Percentiles rank a stretch among this genome's conserved stretches.
phyloP scores from a whole-genome alignment of 2,888 invertebrate species.

The Magallana nippona region DNA sequence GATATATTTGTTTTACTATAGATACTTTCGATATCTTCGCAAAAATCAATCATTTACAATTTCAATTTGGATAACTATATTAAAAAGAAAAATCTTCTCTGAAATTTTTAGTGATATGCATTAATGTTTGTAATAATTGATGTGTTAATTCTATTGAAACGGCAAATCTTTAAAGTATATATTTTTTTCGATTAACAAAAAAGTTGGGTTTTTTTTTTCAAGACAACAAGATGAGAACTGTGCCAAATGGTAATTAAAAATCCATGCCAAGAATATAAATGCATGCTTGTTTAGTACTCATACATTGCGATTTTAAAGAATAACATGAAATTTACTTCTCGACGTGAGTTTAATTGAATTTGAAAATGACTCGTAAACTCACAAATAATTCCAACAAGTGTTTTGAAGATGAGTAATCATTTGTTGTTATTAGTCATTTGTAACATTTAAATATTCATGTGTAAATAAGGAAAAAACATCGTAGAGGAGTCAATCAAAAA shows the following conservation, averaged over 20 bases:
- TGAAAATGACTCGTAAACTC: slow-evolving; percentile 7
- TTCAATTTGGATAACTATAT: too few species aligned
- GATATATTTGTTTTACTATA: too few species aligned
- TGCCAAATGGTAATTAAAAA: slow-evolving; percentile 18
- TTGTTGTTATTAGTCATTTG: slow-evolving; percentile 13
- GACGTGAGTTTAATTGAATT: slow-evolving; percentile 3
- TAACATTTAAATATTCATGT: slow-evolving; percentile 22
- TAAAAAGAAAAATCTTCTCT: too few species aligned
- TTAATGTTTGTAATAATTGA: too few species aligned
- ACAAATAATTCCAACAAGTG: slow-evolving; percentile 27
- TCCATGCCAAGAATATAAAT: slow-evolving; percentile 7
- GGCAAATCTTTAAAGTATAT: too few species aligned
- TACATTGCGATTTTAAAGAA: neutral
- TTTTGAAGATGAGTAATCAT: slow-evolving; percentile 21
- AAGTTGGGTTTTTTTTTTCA: too few species aligned
- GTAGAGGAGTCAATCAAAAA: slow-evolving; percentile 1
- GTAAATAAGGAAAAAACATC: slow-evolving; percentile 21
- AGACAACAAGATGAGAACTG: neutral
- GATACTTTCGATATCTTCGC: too few species aligned
- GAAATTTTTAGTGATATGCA: too few species aligned
- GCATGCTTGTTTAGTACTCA: neutral
- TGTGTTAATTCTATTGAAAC: too few species aligned
- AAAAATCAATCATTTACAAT: too few species aligned
- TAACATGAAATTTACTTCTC: slow-evolving; percentile 27
- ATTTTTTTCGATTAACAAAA: too few species aligned